Conservation (phyloP, 2,113 vertebrate species). For the Cyanoliseus patagonus region DNA sequence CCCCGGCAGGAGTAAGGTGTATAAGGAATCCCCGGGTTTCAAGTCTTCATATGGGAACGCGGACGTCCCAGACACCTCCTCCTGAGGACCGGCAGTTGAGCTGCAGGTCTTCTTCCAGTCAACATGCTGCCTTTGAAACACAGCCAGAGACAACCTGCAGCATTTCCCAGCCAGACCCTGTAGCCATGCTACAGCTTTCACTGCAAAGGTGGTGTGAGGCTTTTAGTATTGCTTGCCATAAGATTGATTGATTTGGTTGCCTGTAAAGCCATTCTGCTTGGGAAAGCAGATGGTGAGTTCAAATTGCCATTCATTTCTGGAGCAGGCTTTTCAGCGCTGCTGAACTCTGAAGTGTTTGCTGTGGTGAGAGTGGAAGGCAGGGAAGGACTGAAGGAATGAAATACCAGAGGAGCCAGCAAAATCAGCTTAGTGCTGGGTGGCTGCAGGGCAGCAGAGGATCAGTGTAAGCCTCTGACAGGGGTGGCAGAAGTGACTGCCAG, state of each 20-base stretch:
- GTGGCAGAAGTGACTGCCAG: neutral
- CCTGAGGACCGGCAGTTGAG: neutral
- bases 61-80: neutral
- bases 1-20: rapidly evolving
- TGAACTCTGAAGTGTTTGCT: neutral
- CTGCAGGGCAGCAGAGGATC: neutral
- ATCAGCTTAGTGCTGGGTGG: neutral
- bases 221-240: neutral
- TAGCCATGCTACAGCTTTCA: neutral
- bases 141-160: neutral
- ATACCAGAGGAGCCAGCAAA: neutral
- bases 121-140: neutral
- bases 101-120: neutral
- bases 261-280: neutral
- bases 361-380: neutral
- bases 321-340: neutral
- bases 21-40: neutral
- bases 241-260: neutral
- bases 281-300: neutral
- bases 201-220: neutral
- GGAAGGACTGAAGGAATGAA: neutral
- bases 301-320: neutral
- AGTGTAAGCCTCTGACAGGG: neutral
- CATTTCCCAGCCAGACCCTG: neutral
- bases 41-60: neutral